Base-by-base conservation (phyloP, 2,797 vertebrate genomes). In the Potorous gilbertii region DNA sequence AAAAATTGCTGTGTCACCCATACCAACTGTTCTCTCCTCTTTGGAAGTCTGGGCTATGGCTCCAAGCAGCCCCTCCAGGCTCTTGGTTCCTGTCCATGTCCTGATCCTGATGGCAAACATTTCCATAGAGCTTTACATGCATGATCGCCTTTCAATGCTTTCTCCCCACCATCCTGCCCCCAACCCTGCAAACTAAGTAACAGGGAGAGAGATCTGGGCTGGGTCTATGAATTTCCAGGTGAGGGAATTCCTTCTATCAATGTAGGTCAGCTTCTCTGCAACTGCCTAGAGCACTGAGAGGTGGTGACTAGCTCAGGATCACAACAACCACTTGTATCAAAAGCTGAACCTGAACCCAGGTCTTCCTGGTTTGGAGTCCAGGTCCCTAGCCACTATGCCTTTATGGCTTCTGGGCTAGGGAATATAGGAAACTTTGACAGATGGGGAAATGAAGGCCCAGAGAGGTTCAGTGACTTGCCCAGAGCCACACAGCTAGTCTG, bases 11-110 rank as follows among this genome's bases (percentile, higher is more conserved):
- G 3, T 90, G 74, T 94, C 66, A 46, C 94, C 34, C 12, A 10
- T 56, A 92, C 56, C 6, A 90, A 91, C 92, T 62, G 29, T 66
- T 3, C 52, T 56, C 94, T 90, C 46, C 66, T 34, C 18, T 94
- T 46, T 96, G 12, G 46, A 95, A 27, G n/a, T 21, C 46, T 94
- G 57, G 94, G 40, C n/a, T 90, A 95, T 94, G 5, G 10, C 34
- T 40, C 31, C 46, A 29, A 8, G 29, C 29, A 94, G 18, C 13
- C 46, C 46, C 5, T 11, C 40, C 74, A 57, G 1, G 1, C 6
- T 91, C 57, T 56, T 92, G 94, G 94, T 81, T 90, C n/a, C 3
- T 12, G 66, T 40, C 18, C n/a, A 40, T 21, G 18, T 74, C 62
- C 34, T n/a, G 8, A 74, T 9, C 12, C n/a, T 40, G 18, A 74